Conservation (phyloP, 2,888 invertebrate genomes). For the Cryptocephalus moraei region DNA sequence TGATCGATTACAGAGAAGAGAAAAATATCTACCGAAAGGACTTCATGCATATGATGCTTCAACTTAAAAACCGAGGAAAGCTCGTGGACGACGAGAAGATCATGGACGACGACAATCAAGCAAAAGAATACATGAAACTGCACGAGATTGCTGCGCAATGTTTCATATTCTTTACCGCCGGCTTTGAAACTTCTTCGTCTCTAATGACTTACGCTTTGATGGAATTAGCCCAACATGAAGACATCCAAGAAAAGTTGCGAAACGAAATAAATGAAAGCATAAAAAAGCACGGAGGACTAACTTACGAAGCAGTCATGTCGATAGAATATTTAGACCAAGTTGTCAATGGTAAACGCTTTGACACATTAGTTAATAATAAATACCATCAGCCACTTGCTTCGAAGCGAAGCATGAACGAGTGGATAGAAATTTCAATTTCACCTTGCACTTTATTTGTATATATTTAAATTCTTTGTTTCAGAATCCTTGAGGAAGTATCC, state of each 20-base stretch:
- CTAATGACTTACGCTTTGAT: conserved; percentile 14
- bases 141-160: neutral
- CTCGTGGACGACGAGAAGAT: neutral
- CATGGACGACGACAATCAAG: neutral
- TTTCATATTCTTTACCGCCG: conserved; percentile 2
- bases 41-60: conserved; percentile 5
- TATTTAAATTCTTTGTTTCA: neutral
- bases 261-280: neutral
- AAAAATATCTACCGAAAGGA: conserved; percentile 4
- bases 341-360: neutral
- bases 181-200: conserved; percentile 18
- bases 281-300: neutral
- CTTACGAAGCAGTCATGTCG: neutral
- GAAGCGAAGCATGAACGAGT: too few species aligned
- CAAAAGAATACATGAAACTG: neutral
- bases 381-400: too few species aligned
- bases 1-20: conserved; percentile 3
- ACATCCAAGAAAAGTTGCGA: neutral
- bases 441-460: too few species aligned
- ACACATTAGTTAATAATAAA: too few species aligned
- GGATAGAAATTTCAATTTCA: too few species aligned
- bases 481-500: conserved; percentile 1
- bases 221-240: conserved; percentile 11
- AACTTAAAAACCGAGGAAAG: neutral
- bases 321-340: neutral